These are phyloP conservation scores for Oriolus oriolus DNA, from an alignment of 2,113 vertebrate genomes.

Conservation along the genomic window DNA sequence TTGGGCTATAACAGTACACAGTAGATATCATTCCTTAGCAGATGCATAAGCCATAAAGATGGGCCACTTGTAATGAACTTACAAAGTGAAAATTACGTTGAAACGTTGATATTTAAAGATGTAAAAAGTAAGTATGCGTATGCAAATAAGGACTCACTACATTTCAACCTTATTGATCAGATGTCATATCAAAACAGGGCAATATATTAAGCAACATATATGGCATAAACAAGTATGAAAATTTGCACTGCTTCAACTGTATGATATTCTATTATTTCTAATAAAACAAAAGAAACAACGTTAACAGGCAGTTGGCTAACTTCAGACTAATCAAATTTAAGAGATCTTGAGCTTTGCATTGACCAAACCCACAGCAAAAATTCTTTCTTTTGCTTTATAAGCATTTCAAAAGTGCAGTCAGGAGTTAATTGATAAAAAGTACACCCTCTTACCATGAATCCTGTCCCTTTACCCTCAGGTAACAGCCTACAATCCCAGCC, in stretches of 20 bases:
- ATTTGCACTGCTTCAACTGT: neutral
- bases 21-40: neutral
- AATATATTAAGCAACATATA: neutral
- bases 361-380: neutral
- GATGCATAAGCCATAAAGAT: neutral
- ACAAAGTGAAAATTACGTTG: neutral
- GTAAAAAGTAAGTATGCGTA: neutral
- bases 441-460: neutral
- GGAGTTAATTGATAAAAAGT: neutral
- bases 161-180: neutral
- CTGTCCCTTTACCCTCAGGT: neutral
- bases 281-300: neutral
- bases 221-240: neutral
- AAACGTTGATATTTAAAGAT: neutral
- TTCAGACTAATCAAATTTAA: neutral
- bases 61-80: neutral
- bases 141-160: neutral
- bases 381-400: neutral
- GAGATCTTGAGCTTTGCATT: neutral
- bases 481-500: neutral
- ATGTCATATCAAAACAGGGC: neutral
- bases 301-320: neutral
- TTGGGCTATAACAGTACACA: neutral
- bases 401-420: neutral
- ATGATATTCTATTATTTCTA: neutral